Evolutionary conservation across 2,797 vertebrate species (phyloP).

Genomic region (Lophotriccus pileatus): DNA sequence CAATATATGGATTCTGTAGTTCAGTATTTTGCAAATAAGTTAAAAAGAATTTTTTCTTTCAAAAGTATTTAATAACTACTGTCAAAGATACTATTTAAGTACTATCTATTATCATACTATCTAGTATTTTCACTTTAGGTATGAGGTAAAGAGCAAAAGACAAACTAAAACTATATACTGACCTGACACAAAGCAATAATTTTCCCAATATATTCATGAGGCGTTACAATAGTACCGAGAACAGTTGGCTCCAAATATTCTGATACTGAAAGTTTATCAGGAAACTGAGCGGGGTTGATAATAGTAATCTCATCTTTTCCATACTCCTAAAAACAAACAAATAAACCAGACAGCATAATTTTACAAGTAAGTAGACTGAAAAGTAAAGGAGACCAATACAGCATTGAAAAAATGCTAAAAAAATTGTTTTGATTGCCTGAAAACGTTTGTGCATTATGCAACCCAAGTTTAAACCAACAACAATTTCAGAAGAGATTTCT

Average conservation of each 20-base stretch:
- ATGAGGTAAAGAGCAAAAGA: neutral
- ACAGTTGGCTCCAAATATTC: conserved; percentile 93
- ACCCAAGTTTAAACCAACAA: neutral
- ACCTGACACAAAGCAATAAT: conserved; percentile 91
- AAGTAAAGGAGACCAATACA: neutral
- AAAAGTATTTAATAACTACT: neutral
- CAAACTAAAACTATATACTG: conserved; percentile 11
- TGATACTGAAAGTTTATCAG: conserved; percentile 83
- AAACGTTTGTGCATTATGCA: neutral
- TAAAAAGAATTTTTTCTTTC: neutral
- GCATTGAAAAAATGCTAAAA: neutral
- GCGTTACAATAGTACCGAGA: conserved; percentile 89
- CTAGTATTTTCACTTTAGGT: neutral
- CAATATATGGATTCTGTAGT: neutral
- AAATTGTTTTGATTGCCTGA: neutral
- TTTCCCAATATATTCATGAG: conserved; percentile 85
- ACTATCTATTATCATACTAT: neutral
- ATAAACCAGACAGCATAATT: neutral
- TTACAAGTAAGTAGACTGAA: neutral
- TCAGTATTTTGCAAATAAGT: neutral
- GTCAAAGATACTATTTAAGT: neutral
- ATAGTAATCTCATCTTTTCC: conserved; percentile 87
- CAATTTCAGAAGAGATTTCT: neutral
- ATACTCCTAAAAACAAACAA: conserved; percentile 79
- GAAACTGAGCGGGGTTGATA: conserved; percentile 91